Evolutionary conservation across 2,888 invertebrate species (phyloP), one percentile per base, ranked within the genome.

Genomic region (Megalurothrips usitatus): DNA sequence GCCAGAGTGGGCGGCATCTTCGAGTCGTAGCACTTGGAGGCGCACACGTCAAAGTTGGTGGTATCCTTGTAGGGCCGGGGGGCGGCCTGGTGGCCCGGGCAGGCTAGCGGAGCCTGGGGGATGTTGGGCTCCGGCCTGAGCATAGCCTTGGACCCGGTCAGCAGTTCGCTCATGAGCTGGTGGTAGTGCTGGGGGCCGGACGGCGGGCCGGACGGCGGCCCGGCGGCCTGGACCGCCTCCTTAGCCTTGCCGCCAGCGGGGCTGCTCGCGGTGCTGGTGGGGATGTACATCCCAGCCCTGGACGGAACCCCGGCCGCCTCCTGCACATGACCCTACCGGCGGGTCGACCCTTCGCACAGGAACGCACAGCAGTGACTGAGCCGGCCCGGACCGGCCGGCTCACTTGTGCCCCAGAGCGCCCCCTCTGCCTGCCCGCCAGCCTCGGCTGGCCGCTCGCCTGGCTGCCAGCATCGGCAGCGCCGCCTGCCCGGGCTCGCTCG

Each of bases 1-100:
- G 82, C 79, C 68, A 84, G 78, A 28, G 82, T 81, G 19, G 83
- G 83, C 19, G 84, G 83, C 83, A 83, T 81, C 79, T 81, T 81
- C 58, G 81, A 78, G 34, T 81, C 81, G 79, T 81, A 81, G 78
- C 81, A 78, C 47, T 58, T 52, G 78, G 78, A 49, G 14, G 81
- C 52, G 43, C 58, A 49, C 23, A 58, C 49, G 34, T 81, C 81
- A 19, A 79, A 79, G 78, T 81, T 79, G 78, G 79, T 81, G 47
- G 23, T 68, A 75, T 75, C 68, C 68, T 75, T 75, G 26, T 75
- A 23, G 68, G 17, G 58, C 19, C 58, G 26, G 68, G 26, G 11
- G 26, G 68, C 23, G 68, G 68, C 68, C 23, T 12, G 10, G 68
- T 1, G 68, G 68, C 1, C 68, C 68, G 26, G 23, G 23, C 12